Conservation (phyloP, 2,797 vertebrate species). For the Delichon dasypus region DNA sequence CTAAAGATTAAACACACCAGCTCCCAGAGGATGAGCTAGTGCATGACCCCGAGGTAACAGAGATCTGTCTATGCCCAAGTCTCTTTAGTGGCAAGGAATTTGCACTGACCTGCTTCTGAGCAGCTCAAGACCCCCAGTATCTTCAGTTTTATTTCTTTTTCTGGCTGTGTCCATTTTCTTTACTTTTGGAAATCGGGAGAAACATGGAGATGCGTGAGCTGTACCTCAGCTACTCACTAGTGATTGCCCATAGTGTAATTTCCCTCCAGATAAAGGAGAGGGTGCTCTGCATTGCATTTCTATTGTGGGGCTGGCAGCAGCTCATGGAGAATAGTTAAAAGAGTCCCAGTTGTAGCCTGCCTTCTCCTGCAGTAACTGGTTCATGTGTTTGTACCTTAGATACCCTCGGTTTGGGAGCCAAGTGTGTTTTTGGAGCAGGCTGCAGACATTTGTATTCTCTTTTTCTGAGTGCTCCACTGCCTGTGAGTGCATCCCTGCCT, state of each 20-base stretch:
- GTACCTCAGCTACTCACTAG: rapidly evolving
- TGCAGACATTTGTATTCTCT: background rate
- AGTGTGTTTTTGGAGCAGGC: background rate
- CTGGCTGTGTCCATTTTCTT: background rate
- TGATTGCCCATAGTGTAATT: background rate
- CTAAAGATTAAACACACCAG: background rate
- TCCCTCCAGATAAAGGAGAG: background rate
- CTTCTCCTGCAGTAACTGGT: background rate
- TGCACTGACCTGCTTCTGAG: background rate
- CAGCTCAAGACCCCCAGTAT: background rate
- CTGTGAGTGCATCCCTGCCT: background rate
- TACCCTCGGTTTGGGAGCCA: background rate
- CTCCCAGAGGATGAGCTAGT: background rate
- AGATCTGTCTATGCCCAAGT: background rate
- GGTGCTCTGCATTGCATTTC: background rate
- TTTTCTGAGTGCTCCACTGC: background rate
- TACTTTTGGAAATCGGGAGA: background rate
- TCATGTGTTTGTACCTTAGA: background rate
- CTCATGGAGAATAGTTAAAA: background rate
- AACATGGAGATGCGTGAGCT: background rate
- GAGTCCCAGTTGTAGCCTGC: background rate
- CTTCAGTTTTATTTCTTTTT: background rate
- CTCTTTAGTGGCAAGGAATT: background rate
- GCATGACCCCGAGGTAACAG: background rate
- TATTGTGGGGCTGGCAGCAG: background rate